These are phyloP conservation scores for Nemapogon koenigi DNA, from an alignment of 2,888 invertebrate genomes.

Conservation along the genomic window DNA sequence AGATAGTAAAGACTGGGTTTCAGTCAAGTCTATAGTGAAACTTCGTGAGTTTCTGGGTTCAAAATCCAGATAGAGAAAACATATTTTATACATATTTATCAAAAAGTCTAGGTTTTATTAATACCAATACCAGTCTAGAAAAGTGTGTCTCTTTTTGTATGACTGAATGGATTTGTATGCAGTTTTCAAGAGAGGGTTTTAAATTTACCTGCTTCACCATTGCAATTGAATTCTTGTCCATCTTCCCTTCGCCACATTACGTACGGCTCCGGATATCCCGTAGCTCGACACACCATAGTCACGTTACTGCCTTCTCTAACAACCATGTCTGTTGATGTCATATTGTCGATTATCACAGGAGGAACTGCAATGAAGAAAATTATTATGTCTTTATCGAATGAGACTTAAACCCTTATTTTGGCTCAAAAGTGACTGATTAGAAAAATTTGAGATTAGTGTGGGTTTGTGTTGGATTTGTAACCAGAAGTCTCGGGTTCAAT, in stretches of 20 bases:
- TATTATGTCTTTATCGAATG: not conserved
- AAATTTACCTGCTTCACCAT: constrained; percentile 79
- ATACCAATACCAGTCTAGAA: too few species aligned
- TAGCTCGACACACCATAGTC: constrained; percentile 85
- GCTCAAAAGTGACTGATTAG: too few species aligned
- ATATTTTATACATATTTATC: too few species aligned
- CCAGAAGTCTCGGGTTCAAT: too few species aligned
- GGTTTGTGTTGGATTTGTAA: too few species aligned
- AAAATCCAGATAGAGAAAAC: too few species aligned
- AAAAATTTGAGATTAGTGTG: too few species aligned
- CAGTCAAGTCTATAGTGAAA: too few species aligned
- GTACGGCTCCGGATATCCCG: constrained; percentile 89
- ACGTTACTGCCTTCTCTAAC: constrained; percentile 90
- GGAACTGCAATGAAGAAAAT: constrained; percentile 70
- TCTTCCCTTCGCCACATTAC: constrained; percentile 94
- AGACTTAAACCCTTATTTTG: too few species aligned
- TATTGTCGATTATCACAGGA: constrained; percentile 86
- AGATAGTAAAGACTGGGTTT: too few species aligned
- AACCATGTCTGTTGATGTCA: constrained; percentile 91
- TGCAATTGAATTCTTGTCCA: constrained; percentile 86
- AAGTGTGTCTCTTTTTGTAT: not conserved
- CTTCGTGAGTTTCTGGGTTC: too few species aligned
- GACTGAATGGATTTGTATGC: not conserved
- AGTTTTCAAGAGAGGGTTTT: not conserved
- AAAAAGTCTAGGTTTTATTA: too few species aligned